A percentile compares a stretch with the other conserved stretches of the same genome.
These are phyloP conservation scores for Phortica okadai DNA, from an alignment of 2,888 invertebrate genomes.

Conservation along the genomic window DNA sequence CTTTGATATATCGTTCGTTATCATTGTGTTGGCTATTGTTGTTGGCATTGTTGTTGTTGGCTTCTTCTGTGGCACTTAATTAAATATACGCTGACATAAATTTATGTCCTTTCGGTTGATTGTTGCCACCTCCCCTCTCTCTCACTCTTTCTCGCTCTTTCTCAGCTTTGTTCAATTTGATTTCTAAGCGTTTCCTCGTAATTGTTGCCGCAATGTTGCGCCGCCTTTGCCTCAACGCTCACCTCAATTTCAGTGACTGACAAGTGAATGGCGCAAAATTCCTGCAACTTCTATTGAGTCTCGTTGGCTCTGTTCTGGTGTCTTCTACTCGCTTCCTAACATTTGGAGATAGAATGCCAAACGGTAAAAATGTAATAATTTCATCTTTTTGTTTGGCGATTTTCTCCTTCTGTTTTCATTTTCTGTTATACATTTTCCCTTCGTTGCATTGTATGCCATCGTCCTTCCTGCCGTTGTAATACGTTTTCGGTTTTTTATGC, in stretches of 20 bases:
- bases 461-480: constrained; percentile 20
- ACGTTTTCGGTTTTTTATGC: constrained; percentile 32
- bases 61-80: constrained; percentile 55
- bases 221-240: not conserved
- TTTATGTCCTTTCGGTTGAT: constrained; percentile 21
- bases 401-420: not conserved
- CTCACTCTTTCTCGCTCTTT: not conserved
- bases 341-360: constrained; percentile 10
- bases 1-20: not conserved
- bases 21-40: not conserved
- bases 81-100: constrained; percentile 64
- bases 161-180: constrained; percentile 14
- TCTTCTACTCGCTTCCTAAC: not conserved
- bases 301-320: too few relatives aligned
- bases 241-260: not conserved
- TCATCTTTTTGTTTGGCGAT: constrained; percentile 1
- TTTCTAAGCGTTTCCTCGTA: constrained; percentile 31
- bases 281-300: not conserved
- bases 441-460: not conserved
- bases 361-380: constrained; percentile 38
- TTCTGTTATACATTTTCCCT: not conserved
- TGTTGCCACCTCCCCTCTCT: not conserved
- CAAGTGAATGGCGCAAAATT: constrained; percentile 30
- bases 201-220: constrained; percentile 22
- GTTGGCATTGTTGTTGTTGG: constrained; percentile 32